These are phyloP conservation scores for Galleria mellonella DNA, from an alignment of 1,140 invertebrate species.

Conservation along the genomic window DNA sequence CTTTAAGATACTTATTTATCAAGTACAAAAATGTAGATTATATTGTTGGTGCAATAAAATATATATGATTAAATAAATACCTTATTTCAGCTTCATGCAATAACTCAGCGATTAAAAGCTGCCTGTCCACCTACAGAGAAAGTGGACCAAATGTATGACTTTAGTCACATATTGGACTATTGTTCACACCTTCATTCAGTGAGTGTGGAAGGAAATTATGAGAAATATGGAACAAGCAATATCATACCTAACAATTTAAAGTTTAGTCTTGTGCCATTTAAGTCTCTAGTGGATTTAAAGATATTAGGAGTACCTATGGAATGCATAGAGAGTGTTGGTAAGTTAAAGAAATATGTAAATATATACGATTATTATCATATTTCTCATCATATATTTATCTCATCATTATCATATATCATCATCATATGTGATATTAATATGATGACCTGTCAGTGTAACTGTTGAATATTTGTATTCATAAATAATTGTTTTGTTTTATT, in stretches of 20 bases:
- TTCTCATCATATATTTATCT: no score
- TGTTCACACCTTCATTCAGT: constrained; percentile 83
- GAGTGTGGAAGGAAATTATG: constrained; percentile 80
- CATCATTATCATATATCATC: no score
- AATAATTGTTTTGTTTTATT: no score
- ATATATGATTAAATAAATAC: no score
- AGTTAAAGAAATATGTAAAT: constrained; percentile 76
- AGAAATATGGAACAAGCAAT: constrained; percentile 83
- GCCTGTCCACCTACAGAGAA: constrained; percentile 86
- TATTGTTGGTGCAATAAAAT: no score
- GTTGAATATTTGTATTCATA: no score
- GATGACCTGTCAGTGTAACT: no score
- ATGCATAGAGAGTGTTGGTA: constrained; percentile 79
- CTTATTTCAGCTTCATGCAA: constrained; percentile 84
- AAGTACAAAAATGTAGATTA: no score
- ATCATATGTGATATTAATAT: no score
- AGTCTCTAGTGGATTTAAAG: constrained; percentile 78
- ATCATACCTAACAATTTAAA: constrained; percentile 85
- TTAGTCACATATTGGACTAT: constrained; percentile 93
- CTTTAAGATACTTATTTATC: no score
- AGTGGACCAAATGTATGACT: constrained; percentile 81
- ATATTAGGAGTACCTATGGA: constrained; percentile 78
- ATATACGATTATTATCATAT: no score
- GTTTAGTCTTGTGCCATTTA: constrained; percentile 89
- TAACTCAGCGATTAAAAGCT: constrained; percentile 90